Conservation (phyloP, 2,113 vertebrate species). For the Rhynchomys soricoides region DNA sequence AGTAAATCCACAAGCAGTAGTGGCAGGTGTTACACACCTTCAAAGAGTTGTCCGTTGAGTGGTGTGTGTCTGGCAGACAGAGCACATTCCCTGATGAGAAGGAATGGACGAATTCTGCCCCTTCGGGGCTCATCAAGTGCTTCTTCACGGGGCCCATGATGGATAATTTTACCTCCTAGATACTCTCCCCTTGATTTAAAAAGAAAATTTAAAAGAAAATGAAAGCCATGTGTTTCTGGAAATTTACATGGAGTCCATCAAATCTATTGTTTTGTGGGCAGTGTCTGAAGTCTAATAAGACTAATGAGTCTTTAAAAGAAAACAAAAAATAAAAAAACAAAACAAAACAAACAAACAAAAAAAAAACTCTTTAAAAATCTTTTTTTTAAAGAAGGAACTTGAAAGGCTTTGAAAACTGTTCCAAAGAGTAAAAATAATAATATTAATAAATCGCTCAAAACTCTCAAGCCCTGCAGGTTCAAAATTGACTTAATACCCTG, state of each 20-base stretch:
- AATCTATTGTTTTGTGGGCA: constrained; percentile 64
- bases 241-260: constrained; percentile 61
- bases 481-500: constrained; percentile 56
- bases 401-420: constrained; percentile 63
- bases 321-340: too few species aligned
- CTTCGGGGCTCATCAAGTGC: not conserved
- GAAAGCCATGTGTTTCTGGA: constrained; percentile 53
- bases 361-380: constrained; percentile 18
- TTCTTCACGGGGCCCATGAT: not conserved
- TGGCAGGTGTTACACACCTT: not conserved
- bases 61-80: not conserved
- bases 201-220: constrained; percentile 57
- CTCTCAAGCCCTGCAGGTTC: constrained; percentile 53
- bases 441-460: constrained; percentile 65
- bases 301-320: too few species aligned
- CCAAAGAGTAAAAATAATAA: constrained; percentile 66
- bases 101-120: not conserved
- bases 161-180: not conserved
- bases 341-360: too few species aligned
- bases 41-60: not conserved
- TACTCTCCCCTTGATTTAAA: constrained; percentile 32
- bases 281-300: constrained; percentile 61
- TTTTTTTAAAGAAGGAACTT: constrained; percentile 54
- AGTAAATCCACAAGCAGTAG: not conserved
- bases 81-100: not conserved